These are phyloP conservation scores for Rhamphomyia laevipes DNA, from an alignment of 2,888 invertebrate genomes.

Conservation along the genomic window DNA sequence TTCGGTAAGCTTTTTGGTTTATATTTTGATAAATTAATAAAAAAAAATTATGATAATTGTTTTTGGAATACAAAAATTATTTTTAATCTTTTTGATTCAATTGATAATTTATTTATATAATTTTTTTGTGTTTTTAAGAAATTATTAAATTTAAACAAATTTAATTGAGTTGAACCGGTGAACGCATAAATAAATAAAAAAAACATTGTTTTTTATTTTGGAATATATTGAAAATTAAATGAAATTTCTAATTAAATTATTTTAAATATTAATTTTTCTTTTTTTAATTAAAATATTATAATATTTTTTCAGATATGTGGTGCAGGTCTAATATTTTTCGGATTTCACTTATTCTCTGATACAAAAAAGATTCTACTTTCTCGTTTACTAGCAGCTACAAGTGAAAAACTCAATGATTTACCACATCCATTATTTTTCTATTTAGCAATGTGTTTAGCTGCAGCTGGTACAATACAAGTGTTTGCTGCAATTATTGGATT, in stretches of 20 bases:
- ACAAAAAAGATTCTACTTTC: conserved; percentile 59
- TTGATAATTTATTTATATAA: too few relatives aligned
- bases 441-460: conserved; percentile 55
- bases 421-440: conserved; percentile 68
- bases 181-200: too few relatives aligned
- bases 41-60: too few relatives aligned
- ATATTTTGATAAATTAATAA: too few relatives aligned
- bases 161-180: too few relatives aligned
- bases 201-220: too few relatives aligned
- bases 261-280: neutral
- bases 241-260: neutral
- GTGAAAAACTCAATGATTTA: conserved; percentile 42
- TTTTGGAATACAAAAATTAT: too few relatives aligned
- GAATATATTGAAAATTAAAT: too few relatives aligned
- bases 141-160: too few relatives aligned
- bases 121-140: too few relatives aligned
- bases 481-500: conserved; percentile 62
- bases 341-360: conserved; percentile 61
- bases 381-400: conserved; percentile 49
- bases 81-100: too few relatives aligned
- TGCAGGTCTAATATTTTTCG: conserved; percentile 55
- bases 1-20: too few relatives aligned
- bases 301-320: conserved; percentile 53
- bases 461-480: conserved; percentile 55
- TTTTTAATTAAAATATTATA: neutral